Base-by-base conservation (phyloP, 2,797 vertebrate species). In the Phalloptychus januarius region DNA sequence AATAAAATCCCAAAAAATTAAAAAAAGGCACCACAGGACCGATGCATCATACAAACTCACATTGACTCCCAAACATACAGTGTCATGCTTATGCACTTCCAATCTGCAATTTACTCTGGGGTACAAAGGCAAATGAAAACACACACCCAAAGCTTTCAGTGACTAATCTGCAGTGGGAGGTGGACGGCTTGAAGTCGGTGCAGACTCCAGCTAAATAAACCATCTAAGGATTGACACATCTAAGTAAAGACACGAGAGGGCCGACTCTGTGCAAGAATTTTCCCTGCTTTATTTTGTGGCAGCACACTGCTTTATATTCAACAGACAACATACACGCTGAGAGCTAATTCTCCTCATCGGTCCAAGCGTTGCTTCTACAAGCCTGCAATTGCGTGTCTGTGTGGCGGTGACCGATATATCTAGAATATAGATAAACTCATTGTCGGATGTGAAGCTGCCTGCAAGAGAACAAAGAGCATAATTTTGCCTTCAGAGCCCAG, bases 111-210 rank as follows among this genome's bases (percentile, higher is more conserved):
- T 88, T 80, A 85, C 87, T 91, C 88, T 79, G 10, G 63, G 75
- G 77, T 28, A 58, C 42, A 65, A 80, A 58, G 74, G 73, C 4
- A 44, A 75, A 79, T 80, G 82, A 72, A 78, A 75, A 82, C 81
- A 83, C 81, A 83, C 84, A 74, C 82, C 77, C 83, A 83, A 25
- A 85, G 77, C 87, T 87, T 87, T 81, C 84, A 91, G 87, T 93
- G 93, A 94, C 90, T 95, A 94, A 95, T 94, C 89, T 93, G 86
- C 92, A 86, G 93, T 92, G 91, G 92, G 92, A 93, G 93, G 94
- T 93, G 91, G 92, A 94, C 92, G 93, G 92, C 93, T 92, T 94
- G 92, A 90, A 90, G 88, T 90, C 87, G 85, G 84, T 78, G 84
- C 84, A 85, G 91, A 91, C 92, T 91, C 81, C 82, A 87, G 91